Base-by-base conservation (phyloP, 2,113 vertebrate species). In the Chaenocephalus aceratus region DNA sequence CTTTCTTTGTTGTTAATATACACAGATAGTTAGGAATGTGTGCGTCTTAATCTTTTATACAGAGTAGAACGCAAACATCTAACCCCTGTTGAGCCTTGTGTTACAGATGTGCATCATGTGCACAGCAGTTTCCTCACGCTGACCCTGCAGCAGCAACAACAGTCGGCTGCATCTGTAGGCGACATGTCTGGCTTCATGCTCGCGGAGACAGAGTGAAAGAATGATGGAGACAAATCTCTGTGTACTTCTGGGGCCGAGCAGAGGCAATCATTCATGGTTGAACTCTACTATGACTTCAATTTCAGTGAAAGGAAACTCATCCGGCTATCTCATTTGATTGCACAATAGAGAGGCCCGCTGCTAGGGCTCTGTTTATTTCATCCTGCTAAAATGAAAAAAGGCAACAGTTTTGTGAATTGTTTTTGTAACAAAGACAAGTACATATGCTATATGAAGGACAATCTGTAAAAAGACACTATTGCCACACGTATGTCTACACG, bases 261-360 rank as follows among this genome's bases (percentile, higher is more conserved):
- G 66, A 88, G 71, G 63, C 77, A 81, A 90, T 91, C 90, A 80
- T 86, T 86, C 84, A 87, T 82, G 79, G 78, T 65, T 88, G 77
- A 91, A 84, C 74, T 86, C 60, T 72, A 75, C 72, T 59, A 77
- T 72, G 80, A 85, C 85, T 90, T 89, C 85, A 83, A 80, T 90
- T 82, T 82, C 75, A 49, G 56, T 12, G 61, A 76, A 74, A 72
- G 65, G 64, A 86, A 84, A 70, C 67, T 68, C 80, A 77, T 85
- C 83, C 52, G 58, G 48, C 74, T 60, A 66, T 75, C 72, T 86
- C 63, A 72, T 90, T 82, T 76, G 77, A 82, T 60, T 72, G 65
- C 75, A 88, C 88, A 90, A 86, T 72, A 64, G 70, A 82, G 41
- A 46, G n/a, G 61, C 62, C 46, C 59, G 16, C 57, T 66, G 70